Evolutionary conservation across 2,113 vertebrate species (phyloP).

Genomic region (Brachirus orientalis): DNA sequence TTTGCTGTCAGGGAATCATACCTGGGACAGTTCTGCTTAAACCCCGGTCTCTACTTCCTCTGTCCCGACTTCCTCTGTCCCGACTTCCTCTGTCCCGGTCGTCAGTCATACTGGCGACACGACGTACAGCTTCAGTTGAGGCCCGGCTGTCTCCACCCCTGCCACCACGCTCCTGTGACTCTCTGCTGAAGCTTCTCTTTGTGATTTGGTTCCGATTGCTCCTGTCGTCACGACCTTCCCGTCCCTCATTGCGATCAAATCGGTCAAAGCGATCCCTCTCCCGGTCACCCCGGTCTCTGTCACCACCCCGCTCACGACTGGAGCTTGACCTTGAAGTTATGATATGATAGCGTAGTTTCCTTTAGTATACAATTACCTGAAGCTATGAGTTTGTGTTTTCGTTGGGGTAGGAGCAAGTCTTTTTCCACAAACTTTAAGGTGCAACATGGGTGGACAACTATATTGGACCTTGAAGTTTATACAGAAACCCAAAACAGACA

Average conservation of each 20-base stretch:
- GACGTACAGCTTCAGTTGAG: conserved; percentile 84
- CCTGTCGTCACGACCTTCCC: conserved; percentile 81
- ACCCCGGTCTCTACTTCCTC: conserved; percentile 8
- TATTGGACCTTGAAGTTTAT: too few species aligned
- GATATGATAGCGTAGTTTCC: not conserved
- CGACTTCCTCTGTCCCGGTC: conserved; percentile 74
- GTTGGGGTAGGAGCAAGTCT: too few species aligned
- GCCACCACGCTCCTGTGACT: conserved; percentile 88
- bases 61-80: conserved; percentile 67
- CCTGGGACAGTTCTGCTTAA: conserved; percentile 77
- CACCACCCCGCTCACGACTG: conserved; percentile 82
- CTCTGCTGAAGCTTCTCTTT: conserved; percentile 96
- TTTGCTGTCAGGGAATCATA: conserved; percentile 12
- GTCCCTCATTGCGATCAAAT: conserved; percentile 85
- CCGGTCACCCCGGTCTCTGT: conserved; percentile 60
- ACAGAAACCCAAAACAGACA: too few species aligned
- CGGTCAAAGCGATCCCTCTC: conserved; percentile 67
- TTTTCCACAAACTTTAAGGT: too few species aligned
- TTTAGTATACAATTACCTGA: too few species aligned
- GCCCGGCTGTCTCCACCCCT: conserved; percentile 86
- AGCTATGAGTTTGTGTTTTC: too few species aligned
- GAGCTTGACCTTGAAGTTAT: conserved; percentile 86
- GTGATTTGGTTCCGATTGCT: conserved; percentile 78
- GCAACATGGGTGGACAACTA: too few species aligned
- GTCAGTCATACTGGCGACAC: conserved; percentile 92